Conservation (phyloP, 35 echinoderm and acorn worm genomes). For the Apostichopus parvimensis region DNA sequence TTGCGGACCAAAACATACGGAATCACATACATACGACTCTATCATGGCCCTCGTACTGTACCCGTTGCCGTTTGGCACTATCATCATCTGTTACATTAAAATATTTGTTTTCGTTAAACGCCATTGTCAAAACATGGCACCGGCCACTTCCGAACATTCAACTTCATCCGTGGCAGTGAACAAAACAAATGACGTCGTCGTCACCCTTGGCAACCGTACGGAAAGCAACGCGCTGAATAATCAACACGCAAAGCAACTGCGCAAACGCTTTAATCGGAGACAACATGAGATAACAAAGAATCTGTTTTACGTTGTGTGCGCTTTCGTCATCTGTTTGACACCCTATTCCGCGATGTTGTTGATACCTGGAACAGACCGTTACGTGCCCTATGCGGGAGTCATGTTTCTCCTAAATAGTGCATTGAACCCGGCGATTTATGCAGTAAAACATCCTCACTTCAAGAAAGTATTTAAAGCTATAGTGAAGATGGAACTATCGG, state of each 20-base stretch:
- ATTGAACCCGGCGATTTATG: constrained; percentile 77
- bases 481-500: constrained; percentile 36
- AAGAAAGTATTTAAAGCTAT: constrained; percentile 72
- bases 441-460: constrained; percentile 77
- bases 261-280: constrained; percentile 52
- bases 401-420: constrained; percentile 65
- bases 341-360: constrained; percentile 66
- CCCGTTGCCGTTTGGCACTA: constrained; percentile 70
- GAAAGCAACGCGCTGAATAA: constrained; percentile 43
- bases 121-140: constrained; percentile 56
- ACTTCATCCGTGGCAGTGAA: constrained; percentile 25
- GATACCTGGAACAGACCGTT: constrained; percentile 44
- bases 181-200: constrained; percentile 12
- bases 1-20: constrained; percentile 64
- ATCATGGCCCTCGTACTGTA: constrained; percentile 65
- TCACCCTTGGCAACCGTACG: constrained; percentile 28
- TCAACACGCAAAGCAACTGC: not conserved
- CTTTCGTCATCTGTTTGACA: constrained; percentile 68
- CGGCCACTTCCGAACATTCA: constrained; percentile 13
- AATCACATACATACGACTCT: constrained; percentile 65
- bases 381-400: constrained; percentile 62
- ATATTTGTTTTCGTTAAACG: constrained; percentile 62
- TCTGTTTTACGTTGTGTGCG: constrained; percentile 80
- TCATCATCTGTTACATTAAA: constrained; percentile 69
- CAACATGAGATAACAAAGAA: constrained; percentile 79